Base-by-base conservation (phyloP, 2,888 invertebrate species). In the Marronus borbonicus region DNA sequence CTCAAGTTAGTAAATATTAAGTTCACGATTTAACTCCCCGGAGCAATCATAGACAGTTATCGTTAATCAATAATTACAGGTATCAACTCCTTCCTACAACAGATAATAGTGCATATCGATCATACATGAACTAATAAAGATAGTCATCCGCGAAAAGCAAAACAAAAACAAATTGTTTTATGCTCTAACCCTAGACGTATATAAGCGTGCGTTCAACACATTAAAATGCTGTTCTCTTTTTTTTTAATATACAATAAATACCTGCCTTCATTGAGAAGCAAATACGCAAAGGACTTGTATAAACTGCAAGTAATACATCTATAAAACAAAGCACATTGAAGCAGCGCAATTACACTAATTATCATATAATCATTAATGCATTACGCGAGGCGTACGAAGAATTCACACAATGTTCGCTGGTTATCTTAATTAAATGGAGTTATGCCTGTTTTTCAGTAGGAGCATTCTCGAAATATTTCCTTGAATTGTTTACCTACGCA, bases 381-480 rank as follows among this genome's bases (percentile, higher is more conserved):
- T 39, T 74, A 39, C 55, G 36, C 70, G 62, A 44, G 44, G 60
- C 60, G 60, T 62, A 60, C 14, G 24, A 49, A 49, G 44, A 44
- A 74, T 62, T 60, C 72, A 44, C 20, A 17, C 24, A 20, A 39
- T 39, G 50, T 58, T 72, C 39, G n/a, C 14, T n/a, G 44, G 14
- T 74, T 49, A 60, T 60, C 62, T 74, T 74, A 74, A 74, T 74
- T 74, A 74, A 74, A 60, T 74, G 44, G 60, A 74, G 17, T 58
- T 70, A 60, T 60, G 44, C 24, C 2, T 20, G 44, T 36, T 36
- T 68, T 72, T 60, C 44, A 17, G 31, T 49, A 60, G n/a, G 20
- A 60, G 62, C 10, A 74, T 62, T 39, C 72, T 72, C n/a, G 3
- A 74, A 70, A 58, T 70, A 58, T 17, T 58, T 70, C 55, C 58